Conservation (phyloP, 2,113 vertebrate genomes). For the Alexandromys fortis region DNA sequence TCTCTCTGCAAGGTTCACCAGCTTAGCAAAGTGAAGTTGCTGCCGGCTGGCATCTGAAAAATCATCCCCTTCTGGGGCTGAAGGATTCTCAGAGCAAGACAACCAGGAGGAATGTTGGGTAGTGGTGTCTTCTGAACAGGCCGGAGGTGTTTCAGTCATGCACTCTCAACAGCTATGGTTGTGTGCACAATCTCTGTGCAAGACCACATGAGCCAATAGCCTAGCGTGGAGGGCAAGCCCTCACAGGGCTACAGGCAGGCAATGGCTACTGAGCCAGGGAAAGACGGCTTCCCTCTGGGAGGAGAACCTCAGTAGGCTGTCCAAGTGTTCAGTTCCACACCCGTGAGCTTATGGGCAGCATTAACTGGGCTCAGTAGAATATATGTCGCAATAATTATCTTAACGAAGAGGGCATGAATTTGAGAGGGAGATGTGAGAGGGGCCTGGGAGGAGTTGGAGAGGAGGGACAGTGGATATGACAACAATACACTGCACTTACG, state of each 20-base stretch:
- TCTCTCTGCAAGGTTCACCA: not conserved
- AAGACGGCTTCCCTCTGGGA: not conserved
- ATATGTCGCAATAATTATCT: not conserved
- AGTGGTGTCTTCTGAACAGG: not conserved
- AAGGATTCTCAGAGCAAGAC: not conserved
- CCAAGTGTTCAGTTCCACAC: too few relatives aligned
- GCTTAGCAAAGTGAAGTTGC: not conserved
- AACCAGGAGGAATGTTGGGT: not conserved
- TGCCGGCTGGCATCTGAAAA: not conserved
- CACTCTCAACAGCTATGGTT: not conserved
- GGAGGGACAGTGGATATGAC: not conserved
- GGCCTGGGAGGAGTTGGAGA: too few relatives aligned
- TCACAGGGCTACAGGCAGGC: not conserved
- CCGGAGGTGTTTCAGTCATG: too few relatives aligned
- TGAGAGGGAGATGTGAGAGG: not conserved
- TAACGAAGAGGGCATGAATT: not conserved
- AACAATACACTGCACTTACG: not conserved
- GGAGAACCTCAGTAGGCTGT: not conserved
- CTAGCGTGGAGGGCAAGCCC: too few relatives aligned
- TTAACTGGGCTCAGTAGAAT: not conserved
- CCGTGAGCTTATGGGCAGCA: not conserved
- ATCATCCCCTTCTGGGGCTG: not conserved
- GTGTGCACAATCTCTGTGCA: too few relatives aligned
- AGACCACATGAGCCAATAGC: too few relatives aligned
- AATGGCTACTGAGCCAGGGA: not conserved